Evolutionary conservation across 2,797 vertebrate genomes (phyloP).

Genomic region (Channa striata): DNA sequence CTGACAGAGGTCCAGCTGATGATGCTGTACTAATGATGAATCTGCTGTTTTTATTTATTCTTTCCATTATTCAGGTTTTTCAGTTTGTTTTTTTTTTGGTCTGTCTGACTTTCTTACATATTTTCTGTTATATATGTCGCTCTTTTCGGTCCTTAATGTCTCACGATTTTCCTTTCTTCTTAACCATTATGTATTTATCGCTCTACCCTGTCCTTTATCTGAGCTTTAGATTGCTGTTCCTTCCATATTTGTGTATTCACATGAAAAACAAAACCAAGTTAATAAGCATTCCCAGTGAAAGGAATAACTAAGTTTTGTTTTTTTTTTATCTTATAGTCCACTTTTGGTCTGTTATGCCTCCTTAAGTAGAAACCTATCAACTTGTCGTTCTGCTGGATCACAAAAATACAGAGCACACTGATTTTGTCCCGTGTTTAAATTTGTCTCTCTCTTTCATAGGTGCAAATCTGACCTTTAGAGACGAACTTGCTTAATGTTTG

Average conservation of each 20-base stretch:
- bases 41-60: background rate
- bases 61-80: background rate
- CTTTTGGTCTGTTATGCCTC: background rate
- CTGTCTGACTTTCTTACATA: background rate
- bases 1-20: constrained; percentile 23
- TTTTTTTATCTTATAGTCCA: background rate
- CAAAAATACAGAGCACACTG: too few species aligned
- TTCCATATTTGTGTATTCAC: too few species aligned
- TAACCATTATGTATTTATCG: background rate
- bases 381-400: too few species aligned
- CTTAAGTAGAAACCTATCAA: background rate
- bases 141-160: background rate
- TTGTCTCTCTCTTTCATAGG: constrained; percentile 11
- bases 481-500: constrained; percentile 41
- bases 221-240: background rate
- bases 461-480: constrained; percentile 54
- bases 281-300: too few species aligned
- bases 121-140: background rate
- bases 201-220: background rate
- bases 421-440: too few species aligned
- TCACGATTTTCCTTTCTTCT: background rate
- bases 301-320: too few species aligned
- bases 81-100: background rate
- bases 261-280: too few species aligned
- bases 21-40: constrained; percentile 20